Evolutionary conservation across 2,888 invertebrate genomes (phyloP).

Genomic region (Xylota sylvarum): DNA sequence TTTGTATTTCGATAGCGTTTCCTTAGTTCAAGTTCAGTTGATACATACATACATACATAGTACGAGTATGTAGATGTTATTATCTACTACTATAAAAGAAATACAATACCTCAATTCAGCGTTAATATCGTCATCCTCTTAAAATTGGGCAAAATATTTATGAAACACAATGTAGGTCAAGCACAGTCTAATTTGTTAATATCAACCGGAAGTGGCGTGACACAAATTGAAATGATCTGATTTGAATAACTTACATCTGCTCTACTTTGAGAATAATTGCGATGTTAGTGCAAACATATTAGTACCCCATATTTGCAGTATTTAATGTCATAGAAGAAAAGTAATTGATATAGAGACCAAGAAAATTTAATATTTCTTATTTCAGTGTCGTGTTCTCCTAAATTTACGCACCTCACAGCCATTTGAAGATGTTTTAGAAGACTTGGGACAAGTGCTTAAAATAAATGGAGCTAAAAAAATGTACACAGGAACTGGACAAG

Average conservation of each 20-base stretch:
- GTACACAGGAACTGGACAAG: slow-evolving; percentile 96
- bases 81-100: background rate
- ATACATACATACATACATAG: background rate
- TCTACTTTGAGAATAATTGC: background rate
- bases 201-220: slow-evolving; percentile 47
- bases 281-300: background rate
- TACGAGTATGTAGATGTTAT: background rate
- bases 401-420: slow-evolving; percentile 97
- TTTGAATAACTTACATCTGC: slow-evolving; percentile 1
- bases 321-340: background rate
- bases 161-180: slow-evolving; percentile 42
- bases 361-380: slow-evolving; percentile 31
- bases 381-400: slow-evolving; percentile 94
- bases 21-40: background rate
- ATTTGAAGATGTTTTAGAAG: slow-evolving; percentile 96
- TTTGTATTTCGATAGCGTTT: background rate
- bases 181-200: slow-evolving; percentile 36
- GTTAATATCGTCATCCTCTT: background rate
- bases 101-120: too few relatives aligned
- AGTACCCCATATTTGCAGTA: slow-evolving; percentile 26
- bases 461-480: slow-evolving; percentile 95
- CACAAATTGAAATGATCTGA: slow-evolving; percentile 7
- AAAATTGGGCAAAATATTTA: slow-evolving; percentile 10
- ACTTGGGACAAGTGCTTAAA: slow-evolving; percentile 96
- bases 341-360: background rate